phyloP scores from a whole-genome alignment of 2,797 vertebrate species.

The Rhinatrema bivittatum region DNA sequence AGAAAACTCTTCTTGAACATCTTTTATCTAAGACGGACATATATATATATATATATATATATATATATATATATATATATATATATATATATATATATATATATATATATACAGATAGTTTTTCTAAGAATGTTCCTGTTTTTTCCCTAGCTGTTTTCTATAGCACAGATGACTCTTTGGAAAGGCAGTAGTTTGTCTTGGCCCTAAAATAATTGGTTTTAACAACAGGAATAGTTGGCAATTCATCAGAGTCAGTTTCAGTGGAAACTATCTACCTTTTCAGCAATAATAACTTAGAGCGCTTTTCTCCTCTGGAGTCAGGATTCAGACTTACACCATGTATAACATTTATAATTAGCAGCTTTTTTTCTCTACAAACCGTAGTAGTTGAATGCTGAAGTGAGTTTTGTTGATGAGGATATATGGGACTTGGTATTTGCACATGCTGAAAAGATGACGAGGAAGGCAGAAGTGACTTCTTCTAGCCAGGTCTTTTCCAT shows the following conservation, averaged over 20 bases:
- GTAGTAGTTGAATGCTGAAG: too few relatives aligned
- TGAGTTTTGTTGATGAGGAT: too few relatives aligned
- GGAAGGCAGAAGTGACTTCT: too few relatives aligned
- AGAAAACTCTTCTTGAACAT: background rate
- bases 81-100: background rate
- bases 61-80: background rate
- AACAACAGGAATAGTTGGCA: conserved; percentile 9
- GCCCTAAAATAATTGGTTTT: conserved; percentile 5
- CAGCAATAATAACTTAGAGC: background rate
- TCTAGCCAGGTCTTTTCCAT: too few relatives aligned
- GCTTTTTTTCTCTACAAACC: too few relatives aligned
- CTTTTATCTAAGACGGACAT: background rate
- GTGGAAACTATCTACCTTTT: background rate
- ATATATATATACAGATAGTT: background rate
- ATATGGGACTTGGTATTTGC: too few relatives aligned
- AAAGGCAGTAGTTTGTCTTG: background rate
- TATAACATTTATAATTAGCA: too few relatives aligned
- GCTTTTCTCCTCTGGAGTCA: background rate
- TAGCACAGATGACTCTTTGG: conserved; percentile 9
- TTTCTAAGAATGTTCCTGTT: too few relatives aligned
- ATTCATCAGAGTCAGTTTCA: conserved; percentile 4
- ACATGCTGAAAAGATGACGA: too few relatives aligned
- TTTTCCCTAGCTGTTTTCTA: background rate
- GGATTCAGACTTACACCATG: too few relatives aligned
- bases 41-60: background rate